Percentiles rank a stretch among this genome's conserved stretches.
Conservation (phyloP, 1,140 invertebrate species). For the Rhysida immarginata region DNA sequence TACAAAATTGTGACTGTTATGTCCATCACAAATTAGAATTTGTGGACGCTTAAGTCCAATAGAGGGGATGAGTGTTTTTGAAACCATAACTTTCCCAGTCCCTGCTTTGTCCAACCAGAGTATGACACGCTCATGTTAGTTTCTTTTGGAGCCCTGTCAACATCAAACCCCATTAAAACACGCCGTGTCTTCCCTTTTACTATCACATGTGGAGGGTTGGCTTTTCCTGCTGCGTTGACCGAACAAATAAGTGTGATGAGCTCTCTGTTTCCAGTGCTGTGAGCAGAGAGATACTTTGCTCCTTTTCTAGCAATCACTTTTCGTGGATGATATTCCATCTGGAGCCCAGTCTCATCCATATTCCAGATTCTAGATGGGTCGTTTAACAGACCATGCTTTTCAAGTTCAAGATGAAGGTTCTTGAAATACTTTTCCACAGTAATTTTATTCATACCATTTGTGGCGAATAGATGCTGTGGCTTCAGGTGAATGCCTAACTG, state of each 20-base stretch:
- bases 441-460: too few species aligned
- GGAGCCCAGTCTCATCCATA: constrained; percentile 1
- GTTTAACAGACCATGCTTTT: too few species aligned
- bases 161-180: neutral
- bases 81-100: neutral
- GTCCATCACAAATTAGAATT: constrained; percentile 9
- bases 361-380: too few species aligned
- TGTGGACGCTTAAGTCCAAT: constrained; percentile 11
- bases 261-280: constrained; percentile 10
- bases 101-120: neutral
- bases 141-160: neutral
- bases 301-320: constrained; percentile 9
- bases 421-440: too few species aligned
- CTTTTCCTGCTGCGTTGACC: constrained; percentile 1
- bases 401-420: too few species aligned
- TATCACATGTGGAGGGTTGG: neutral
- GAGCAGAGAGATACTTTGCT: neutral
- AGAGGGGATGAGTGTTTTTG: neutral
- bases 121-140: neutral
- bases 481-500: too few species aligned
- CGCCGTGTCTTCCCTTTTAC: neutral
- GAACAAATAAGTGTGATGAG: constrained; percentile 4
- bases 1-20: constrained; percentile 10
- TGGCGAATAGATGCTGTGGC: too few species aligned
- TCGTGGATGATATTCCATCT: neutral